Percentiles rank a stretch among this genome's conserved stretches.
Conservation (phyloP, 2,888 invertebrate species). For the Bruchidius siliquastri region DNA sequence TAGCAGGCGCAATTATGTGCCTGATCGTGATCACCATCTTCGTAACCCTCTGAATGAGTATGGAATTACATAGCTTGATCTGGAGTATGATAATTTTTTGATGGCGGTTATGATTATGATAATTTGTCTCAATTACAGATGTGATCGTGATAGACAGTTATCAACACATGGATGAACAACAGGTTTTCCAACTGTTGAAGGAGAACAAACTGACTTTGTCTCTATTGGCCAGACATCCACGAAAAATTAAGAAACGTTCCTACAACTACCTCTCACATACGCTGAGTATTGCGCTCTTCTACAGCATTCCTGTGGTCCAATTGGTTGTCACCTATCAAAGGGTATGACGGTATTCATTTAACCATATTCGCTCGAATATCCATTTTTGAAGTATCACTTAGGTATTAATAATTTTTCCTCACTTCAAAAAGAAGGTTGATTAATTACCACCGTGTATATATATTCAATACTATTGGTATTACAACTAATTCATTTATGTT, state of each 20-base stretch:
- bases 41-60: no score
- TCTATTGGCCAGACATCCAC: constrained; percentile 56
- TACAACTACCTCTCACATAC: constrained; percentile 70
- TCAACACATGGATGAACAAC: constrained; percentile 18
- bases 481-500: no score
- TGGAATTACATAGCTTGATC: no score
- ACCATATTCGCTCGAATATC: no score
- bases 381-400: no score
- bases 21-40: no score
- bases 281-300: constrained; percentile 76
- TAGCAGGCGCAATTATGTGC: no score
- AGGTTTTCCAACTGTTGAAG: constrained; percentile 19
- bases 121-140: constrained; percentile 13
- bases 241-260: constrained; percentile 57
- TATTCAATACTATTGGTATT: no score
- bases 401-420: no score
- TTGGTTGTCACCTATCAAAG: constrained; percentile 74
- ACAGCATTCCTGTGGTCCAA: constrained; percentile 80
- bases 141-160: constrained; percentile 18
- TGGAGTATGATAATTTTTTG: no score
- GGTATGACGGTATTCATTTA: constrained; percentile 43
- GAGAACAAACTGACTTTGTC: constrained; percentile 50
- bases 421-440: no score
- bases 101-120: neutral
- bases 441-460: no score